These are phyloP conservation scores for Hapalemur alaotrensis DNA, from an alignment of 2,797 vertebrate species.

Conservation along the genomic window DNA sequence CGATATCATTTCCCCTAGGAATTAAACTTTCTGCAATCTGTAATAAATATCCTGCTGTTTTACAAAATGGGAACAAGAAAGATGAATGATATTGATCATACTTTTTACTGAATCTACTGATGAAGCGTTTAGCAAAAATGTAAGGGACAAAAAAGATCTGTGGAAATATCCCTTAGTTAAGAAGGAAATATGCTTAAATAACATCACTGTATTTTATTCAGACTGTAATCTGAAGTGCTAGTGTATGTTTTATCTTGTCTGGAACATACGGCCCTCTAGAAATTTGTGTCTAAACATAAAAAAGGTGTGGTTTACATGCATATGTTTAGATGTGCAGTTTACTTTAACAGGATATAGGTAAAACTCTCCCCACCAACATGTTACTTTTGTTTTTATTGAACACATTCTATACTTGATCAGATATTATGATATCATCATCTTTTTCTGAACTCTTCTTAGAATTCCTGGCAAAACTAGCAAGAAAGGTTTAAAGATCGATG, in stretches of 20 bases:
- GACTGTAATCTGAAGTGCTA: not conserved
- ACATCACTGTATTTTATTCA: not conserved
- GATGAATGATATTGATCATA: not conserved
- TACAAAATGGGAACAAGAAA: not conserved
- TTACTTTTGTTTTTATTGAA: not conserved
- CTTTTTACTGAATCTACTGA: not conserved
- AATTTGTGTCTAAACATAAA: not conserved
- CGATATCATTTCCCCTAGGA: not conserved
- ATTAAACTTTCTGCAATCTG: not conserved
- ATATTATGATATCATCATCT: not conserved
- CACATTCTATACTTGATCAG: not conserved
- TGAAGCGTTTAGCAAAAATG: not conserved
- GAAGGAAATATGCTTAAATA: not conserved
- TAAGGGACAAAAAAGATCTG: not conserved
- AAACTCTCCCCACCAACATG: not conserved
- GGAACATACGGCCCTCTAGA: not conserved
- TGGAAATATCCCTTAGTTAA: not conserved
- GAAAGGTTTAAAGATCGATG: not conserved
- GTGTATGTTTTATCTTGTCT: not conserved
- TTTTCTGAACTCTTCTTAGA: conserved; percentile 25
- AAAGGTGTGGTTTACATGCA: not conserved
- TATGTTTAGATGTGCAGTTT: not conserved
- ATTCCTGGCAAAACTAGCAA: not conserved
- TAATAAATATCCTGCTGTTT: not conserved
- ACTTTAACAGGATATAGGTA: not conserved